Conservation (phyloP, 2,113 vertebrate species). For the Cariama cristata region DNA sequence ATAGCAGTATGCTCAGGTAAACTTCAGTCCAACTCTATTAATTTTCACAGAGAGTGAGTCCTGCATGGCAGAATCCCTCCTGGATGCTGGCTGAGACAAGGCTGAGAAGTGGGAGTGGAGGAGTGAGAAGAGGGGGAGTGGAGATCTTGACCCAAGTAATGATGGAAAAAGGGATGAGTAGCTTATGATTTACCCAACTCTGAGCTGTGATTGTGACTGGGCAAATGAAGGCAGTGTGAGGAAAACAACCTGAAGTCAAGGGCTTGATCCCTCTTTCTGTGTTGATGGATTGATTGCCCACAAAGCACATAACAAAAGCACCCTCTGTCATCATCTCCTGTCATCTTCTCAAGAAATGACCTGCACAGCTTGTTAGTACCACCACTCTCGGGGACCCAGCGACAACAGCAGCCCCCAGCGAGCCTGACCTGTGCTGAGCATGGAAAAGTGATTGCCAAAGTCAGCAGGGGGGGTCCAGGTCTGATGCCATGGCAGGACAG, state of each 20-base stretch:
- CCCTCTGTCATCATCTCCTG: neutral
- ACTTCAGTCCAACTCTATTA: neutral
- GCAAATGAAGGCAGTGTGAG: too few species aligned
- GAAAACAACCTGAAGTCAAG: neutral
- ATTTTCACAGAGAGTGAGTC: neutral
- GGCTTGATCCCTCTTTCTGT: neutral
- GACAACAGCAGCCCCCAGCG: neutral
- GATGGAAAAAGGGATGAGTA: neutral
- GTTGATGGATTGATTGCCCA: neutral
- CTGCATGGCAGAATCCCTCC: neutral
- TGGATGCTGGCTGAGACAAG: neutral
- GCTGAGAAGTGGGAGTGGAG: neutral
- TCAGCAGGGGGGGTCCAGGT: neutral
- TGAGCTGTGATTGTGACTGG: neutral
- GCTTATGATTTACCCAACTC: neutral
- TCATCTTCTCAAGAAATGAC: neutral
- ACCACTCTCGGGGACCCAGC: neutral
- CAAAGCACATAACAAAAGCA: neutral
- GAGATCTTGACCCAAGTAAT: neutral
- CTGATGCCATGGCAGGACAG: neutral
- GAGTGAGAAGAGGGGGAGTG: too few species aligned
- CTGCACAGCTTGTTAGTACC: neutral
- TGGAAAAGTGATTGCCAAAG: neutral
- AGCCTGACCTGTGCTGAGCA: rapidly evolving
- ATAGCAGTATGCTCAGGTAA: neutral